These are phyloP conservation scores for Hemiprocne comata DNA, from an alignment of 2,113 vertebrate species.

Conservation along the genomic window DNA sequence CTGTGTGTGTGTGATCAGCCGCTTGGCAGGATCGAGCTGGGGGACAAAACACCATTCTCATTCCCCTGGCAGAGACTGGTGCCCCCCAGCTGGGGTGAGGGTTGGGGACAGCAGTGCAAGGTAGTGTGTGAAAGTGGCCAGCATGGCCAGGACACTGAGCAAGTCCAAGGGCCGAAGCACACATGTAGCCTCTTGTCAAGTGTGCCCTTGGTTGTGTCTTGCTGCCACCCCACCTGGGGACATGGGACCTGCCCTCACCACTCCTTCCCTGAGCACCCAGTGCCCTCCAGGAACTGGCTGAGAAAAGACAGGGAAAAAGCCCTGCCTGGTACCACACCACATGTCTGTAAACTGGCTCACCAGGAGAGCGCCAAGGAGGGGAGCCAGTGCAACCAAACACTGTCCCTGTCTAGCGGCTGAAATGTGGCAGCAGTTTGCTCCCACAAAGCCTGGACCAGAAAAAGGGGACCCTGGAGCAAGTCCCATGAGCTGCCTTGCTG, in stretches of 20 bases:
- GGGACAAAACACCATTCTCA: conserved; percentile 74
- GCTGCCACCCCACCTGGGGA: neutral
- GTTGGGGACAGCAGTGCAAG: neutral
- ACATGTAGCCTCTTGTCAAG: rapidly evolving
- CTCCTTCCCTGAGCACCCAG: neutral
- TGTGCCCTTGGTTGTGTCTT: neutral
- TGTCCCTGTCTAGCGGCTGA: neutral
- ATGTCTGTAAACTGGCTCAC: neutral
- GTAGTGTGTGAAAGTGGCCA: neutral
- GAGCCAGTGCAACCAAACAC: neutral
- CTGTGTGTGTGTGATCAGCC: conserved; percentile 62
- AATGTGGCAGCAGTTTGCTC: neutral
- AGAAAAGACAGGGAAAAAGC: neutral
- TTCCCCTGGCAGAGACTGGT: conserved; percentile 38
- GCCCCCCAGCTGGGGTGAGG: neutral
- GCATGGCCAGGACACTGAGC: neutral
- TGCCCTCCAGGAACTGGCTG: neutral
- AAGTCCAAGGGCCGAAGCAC: neutral
- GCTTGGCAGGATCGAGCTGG: neutral
- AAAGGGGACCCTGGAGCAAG: neutral
- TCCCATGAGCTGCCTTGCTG: neutral
- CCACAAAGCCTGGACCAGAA: neutral
- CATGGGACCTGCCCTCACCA: neutral
- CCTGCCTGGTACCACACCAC: neutral
- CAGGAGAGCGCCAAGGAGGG: neutral